Base-by-base conservation (phyloP, 2,888 invertebrate genomes). In the Rhabditoides inermis region DNA sequence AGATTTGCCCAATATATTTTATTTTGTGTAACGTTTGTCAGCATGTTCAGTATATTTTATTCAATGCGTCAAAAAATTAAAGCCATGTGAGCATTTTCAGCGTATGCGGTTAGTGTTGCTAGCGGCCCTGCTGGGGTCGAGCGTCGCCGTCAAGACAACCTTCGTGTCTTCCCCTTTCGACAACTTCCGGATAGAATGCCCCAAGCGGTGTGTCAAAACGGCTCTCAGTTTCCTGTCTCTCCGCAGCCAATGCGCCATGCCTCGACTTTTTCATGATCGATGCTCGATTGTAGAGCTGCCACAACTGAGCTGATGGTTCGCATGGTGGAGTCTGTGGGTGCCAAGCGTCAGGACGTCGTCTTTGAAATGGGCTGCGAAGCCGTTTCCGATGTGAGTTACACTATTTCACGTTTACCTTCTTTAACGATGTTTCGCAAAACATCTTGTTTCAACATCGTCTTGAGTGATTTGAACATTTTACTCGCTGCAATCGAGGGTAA, bases 261-360 rank as follows among this genome's bases (percentile, higher is more conserved):
- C 18, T 40, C n/a, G 15, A 18, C 6, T 15, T 18, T 18, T 40
- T 40, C 18, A 37, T 18, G 18, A 18, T 30, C 15, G 6, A 32
- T 35, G 20, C 23, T 48, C 32, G 15, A 7, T 27, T 40, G 37
- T 37, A 28, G 36, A 3, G 44, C 53, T 3, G 49, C 40, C 26
- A 64, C 64, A 5, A 63, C 56, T 22, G 63, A 63, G 42, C 50
- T 71, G 10, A 55, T 63, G 3, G 61, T 74, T 3, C 45, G 70
- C 52, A 75, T 74, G 74, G 72, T 74, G 12, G 74, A 75, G 49
- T 73, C 73, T 22, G 71, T 72, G 7, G 74, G 74, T 10, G 61
- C 65, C 32, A 69, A 69, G 37, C 57, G 74, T 25, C 73, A 74
- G 49, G 74, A 74, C 56, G 60, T 71, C 27, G 74, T 74, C 1